Conservation (phyloP, 2,113 vertebrate species). For the Elephantulus edwardii region DNA sequence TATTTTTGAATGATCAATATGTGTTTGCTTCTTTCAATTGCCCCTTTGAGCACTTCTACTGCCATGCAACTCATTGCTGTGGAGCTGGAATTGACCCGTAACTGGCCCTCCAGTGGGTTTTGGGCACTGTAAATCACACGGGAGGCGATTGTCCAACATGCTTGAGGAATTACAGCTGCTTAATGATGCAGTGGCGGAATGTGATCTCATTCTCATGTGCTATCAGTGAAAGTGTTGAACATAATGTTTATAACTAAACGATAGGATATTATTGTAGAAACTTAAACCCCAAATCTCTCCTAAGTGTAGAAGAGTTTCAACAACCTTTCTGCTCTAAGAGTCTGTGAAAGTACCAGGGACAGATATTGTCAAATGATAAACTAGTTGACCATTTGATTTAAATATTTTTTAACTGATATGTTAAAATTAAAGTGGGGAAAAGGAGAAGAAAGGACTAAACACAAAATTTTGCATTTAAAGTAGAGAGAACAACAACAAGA, state of each 20-base stretch:
- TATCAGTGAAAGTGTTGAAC: background rate
- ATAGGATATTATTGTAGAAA: accelerated
- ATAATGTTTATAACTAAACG: too few species aligned
- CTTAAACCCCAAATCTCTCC: background rate
- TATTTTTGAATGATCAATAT: too few species aligned
- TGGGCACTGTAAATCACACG: too few species aligned
- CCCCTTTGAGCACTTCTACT: too few species aligned
- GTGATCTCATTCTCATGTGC: background rate
- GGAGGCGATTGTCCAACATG: too few species aligned
- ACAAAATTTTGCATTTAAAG: background rate
- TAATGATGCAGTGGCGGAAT: background rate
- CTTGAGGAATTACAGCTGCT: constrained; percentile 34
- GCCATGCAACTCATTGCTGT: too few species aligned
- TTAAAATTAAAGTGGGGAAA: background rate
- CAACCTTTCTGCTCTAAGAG: accelerated
- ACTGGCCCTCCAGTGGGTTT: too few species aligned
- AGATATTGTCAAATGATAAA: background rate
- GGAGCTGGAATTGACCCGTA: too few species aligned
- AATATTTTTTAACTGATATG: background rate
- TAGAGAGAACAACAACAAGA: background rate
- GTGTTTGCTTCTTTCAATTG: too few species aligned
- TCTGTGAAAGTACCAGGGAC: background rate
- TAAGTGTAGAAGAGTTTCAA: background rate
- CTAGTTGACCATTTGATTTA: background rate
- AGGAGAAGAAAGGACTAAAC: background rate